Conservation (phyloP, 2,888 invertebrate genomes). For the Xanthia togata region DNA sequence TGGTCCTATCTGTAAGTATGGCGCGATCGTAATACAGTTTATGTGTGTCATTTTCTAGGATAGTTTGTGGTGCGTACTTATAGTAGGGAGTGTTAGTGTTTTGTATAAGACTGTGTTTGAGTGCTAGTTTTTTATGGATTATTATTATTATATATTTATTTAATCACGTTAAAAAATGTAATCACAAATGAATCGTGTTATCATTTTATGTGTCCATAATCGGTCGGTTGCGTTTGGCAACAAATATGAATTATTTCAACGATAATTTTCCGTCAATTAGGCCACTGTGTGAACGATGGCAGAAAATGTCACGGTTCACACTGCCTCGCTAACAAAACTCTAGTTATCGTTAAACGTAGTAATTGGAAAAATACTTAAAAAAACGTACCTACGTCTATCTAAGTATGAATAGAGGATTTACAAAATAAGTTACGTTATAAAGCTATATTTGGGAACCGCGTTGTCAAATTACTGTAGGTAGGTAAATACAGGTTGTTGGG, state of each 20-base stretch:
- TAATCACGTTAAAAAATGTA: too few relatives aligned
- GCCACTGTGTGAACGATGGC: slow-evolving; percentile 22
- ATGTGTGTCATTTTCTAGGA: too few relatives aligned
- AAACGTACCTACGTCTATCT: neutral
- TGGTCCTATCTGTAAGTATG: too few relatives aligned
- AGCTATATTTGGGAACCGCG: slow-evolving; percentile 22
- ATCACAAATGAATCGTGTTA: neutral
- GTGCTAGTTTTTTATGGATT: too few relatives aligned
- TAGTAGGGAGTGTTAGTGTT: too few relatives aligned
- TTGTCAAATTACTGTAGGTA: slow-evolving; percentile 11
- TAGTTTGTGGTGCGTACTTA: too few relatives aligned
- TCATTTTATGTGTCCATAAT: slow-evolving; percentile 18
- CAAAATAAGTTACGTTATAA: slow-evolving; percentile 9
- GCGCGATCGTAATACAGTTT: too few relatives aligned
- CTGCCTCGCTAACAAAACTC: slow-evolving; percentile 48
- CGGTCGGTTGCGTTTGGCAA: neutral
- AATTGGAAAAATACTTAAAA: slow-evolving; percentile 40
- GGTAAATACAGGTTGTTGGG: neutral
- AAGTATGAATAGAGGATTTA: slow-evolving; percentile 12
- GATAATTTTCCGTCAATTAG: slow-evolving; percentile 59
- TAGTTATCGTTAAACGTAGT: slow-evolving; percentile 46
- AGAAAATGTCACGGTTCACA: slow-evolving; percentile 45
- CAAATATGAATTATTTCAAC: slow-evolving; percentile 31
- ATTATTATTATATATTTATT: too few relatives aligned
- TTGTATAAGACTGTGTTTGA: too few relatives aligned